A percentile compares a stretch with the other conserved stretches of the same genome.
Conservation (phyloP, 2,797 vertebrate species). For the Phataginus tricuspis region DNA sequence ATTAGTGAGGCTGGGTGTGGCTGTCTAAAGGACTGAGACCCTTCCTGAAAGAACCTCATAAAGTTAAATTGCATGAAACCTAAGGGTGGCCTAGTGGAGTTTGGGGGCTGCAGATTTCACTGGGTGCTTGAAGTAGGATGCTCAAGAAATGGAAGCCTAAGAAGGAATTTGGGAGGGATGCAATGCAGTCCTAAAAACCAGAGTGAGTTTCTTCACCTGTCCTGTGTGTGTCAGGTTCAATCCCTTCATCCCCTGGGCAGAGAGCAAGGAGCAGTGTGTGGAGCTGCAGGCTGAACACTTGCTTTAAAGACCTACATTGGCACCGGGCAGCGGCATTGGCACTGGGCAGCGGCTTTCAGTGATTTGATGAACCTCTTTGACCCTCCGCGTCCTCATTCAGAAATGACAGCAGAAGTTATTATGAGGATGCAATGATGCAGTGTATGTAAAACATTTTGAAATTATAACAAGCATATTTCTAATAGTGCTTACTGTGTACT, state of each 20-base stretch:
- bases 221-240: accelerated
- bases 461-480: neutral
- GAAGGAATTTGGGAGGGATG: accelerated
- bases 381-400: neutral
- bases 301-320: neutral
- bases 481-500: neutral
- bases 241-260: accelerated
- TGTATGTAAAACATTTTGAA: neutral
- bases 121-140: neutral
- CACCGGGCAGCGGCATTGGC: neutral
- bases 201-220: neutral
- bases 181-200: too few species aligned
- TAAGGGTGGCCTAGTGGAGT: neutral
- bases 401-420: neutral
- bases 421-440: neutral
- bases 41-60: neutral
- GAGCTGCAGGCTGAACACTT: neutral
- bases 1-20: neutral
- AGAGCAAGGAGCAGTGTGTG: accelerated
- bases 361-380: neutral
- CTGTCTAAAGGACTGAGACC: neutral
- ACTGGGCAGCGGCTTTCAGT: neutral
- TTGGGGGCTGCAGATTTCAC: neutral
- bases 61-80: neutral
- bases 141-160: neutral